phyloP scores from a whole-genome alignment of 1,140 invertebrate species.

The Bombus confusus region DNA sequence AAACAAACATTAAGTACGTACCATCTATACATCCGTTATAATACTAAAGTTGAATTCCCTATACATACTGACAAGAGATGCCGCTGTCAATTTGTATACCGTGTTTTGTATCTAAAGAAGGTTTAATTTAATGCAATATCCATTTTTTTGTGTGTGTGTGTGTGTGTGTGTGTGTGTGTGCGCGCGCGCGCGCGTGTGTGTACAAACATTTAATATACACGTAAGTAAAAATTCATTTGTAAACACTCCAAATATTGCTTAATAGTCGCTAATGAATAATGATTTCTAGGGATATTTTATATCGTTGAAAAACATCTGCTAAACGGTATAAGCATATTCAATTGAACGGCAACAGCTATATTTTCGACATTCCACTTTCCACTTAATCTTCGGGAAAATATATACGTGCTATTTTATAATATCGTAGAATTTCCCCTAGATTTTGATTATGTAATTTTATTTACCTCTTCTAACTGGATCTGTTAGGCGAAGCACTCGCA shows the following conservation, averaged over 20 bases:
- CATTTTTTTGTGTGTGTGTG: too few relatives aligned
- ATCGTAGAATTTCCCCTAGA: too few relatives aligned
- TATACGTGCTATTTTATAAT: too few relatives aligned
- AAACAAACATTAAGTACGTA: not conserved
- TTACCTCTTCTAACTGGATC: too few relatives aligned
- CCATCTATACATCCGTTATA: not conserved
- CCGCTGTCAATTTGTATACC: not conserved
- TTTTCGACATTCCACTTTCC: not conserved
- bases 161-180: too few relatives aligned
- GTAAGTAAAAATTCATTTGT: not conserved
- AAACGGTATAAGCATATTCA: not conserved
- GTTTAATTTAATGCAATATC: not conserved
- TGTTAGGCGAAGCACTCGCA: too few relatives aligned
- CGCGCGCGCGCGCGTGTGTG: too few relatives aligned
- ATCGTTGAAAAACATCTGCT: not conserved
- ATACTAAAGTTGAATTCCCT: not conserved
- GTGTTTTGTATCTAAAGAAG: not conserved
- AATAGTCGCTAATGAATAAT: not conserved
- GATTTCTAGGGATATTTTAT: not conserved
- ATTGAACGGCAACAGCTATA: not conserved
- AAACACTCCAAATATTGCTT: not conserved
- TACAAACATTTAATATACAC: too few relatives aligned
- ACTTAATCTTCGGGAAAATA: not conserved
- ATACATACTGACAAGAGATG: not conserved
- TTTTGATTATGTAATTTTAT: too few relatives aligned